Evolutionary conservation across 2,888 invertebrate species (phyloP).

Genomic region (Leptinotarsa tumamoca): DNA sequence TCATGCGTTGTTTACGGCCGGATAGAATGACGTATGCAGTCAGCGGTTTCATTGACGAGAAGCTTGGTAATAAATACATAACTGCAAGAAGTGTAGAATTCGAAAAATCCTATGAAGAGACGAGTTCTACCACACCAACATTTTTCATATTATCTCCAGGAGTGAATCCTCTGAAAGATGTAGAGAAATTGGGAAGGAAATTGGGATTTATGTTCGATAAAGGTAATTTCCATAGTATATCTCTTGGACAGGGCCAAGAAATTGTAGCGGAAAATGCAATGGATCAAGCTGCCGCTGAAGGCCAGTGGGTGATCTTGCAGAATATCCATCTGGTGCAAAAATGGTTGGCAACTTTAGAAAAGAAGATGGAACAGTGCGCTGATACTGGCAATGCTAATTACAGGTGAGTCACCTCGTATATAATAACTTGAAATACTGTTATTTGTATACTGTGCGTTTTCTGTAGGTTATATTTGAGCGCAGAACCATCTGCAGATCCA

Average conservation of each 20-base stretch:
- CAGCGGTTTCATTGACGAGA: constrained; percentile 89
- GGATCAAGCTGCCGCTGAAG: constrained; percentile 78
- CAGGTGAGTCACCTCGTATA: constrained; percentile 31
- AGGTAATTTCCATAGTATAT: constrained; percentile 91
- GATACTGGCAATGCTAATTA: constrained; percentile 76
- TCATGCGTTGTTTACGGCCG: constrained; percentile 90
- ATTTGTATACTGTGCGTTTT: background rate
- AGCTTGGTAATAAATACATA: constrained; percentile 84
- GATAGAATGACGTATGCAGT: constrained; percentile 96
- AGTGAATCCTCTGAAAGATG: constrained; percentile 93
- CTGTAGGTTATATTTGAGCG: constrained; percentile 82
- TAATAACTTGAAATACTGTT: too few species aligned
- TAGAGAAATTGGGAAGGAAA: constrained; percentile 86
- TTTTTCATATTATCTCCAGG: constrained; percentile 96
- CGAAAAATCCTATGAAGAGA: constrained; percentile 87
- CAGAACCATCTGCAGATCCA: constrained; percentile 84
- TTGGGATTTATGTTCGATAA: constrained; percentile 83
- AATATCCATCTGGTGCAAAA: constrained; percentile 92
- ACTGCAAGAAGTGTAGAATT: constrained; percentile 85
- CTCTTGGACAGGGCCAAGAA: constrained; percentile 95
- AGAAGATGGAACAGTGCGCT: constrained; percentile 87
- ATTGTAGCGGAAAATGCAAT: constrained; percentile 90
- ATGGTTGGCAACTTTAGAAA: constrained; percentile 90
- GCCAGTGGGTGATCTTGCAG: constrained; percentile 94
- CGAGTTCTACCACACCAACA: constrained; percentile 85